These are phyloP conservation scores for Forbesichthys papilliferus DNA, from an alignment of 2,113 vertebrate genomes.

Conservation along the genomic window DNA sequence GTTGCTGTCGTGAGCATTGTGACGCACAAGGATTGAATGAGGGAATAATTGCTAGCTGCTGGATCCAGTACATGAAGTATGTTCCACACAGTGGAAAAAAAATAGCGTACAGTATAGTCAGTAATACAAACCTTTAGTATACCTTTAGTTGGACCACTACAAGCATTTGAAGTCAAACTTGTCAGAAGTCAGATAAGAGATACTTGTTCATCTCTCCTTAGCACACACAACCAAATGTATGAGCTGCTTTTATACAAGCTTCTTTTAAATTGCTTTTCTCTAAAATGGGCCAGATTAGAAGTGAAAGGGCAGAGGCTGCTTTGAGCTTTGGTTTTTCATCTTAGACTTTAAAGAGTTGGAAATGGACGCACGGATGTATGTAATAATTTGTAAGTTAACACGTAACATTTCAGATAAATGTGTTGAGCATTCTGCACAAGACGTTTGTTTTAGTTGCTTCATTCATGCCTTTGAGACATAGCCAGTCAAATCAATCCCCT, in stretches of 20 bases:
- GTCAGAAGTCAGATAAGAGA: conserved; percentile 9
- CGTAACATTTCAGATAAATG: too few species aligned
- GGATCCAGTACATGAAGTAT: neutral
- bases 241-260: conserved; percentile 22
- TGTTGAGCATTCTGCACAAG: too few species aligned
- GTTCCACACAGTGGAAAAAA: neutral
- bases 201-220: neutral
- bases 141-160: neutral
- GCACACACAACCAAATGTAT: conserved; percentile 29
- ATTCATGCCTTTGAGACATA: too few species aligned
- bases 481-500: too few species aligned
- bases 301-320: conserved; percentile 44
- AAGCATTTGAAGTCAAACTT: neutral
- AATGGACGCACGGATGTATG: neutral
- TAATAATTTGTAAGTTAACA: too few species aligned
- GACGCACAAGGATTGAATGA: neutral
- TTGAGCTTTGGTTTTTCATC: conserved; percentile 1
- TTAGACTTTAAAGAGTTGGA: conserved; percentile 2
- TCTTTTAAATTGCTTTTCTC: conserved; percentile 46
- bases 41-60: conserved; percentile 5
- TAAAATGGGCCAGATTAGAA: conserved; percentile 50
- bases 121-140: neutral
- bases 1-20: conserved; percentile 5
- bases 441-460: too few species aligned
- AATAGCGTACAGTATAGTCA: neutral